Evolutionary conservation across 2,797 vertebrate genomes (phyloP), one percentile per base, ranked within the genome.

Genomic region (Lepilemur septentrionalis): DNA sequence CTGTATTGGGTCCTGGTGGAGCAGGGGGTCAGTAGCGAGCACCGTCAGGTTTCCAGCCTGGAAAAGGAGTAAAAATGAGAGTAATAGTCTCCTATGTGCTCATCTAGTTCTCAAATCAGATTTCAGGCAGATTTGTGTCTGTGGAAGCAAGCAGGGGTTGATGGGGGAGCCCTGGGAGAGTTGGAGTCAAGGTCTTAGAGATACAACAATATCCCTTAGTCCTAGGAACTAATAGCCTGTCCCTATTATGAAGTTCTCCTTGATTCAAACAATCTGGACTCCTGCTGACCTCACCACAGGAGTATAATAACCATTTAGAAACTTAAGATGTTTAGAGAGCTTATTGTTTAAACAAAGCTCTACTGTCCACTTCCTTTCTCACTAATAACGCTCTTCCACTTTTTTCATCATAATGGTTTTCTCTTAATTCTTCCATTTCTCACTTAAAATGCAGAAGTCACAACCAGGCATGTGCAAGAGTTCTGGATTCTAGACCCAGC

Each of bases 11-110:
- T 93, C 46, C 76, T 96, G 94, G 22, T 95, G 96, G 65, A 55
- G 93, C 81, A 97, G 95, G 41, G 65, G 59, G 6, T 97, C 92
- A 14, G 95, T 38, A 32, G 97, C 89, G 3, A 98, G 97, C 75
- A 98, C 97, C 0, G 97, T 98, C 95, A 98, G 81, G 52, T 97
- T 97, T 70, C 97, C 97, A 95, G 91, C 97, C 98, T 98, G 78
- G 30, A 92, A 93, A 83, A 79, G 35, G 30, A 94, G 59, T 7
- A 14, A 67, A 94, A 59, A 3, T 38, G 61, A 96, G 15, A 61
- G 5, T 43, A 65, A 17, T 22, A 1, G 7, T 23, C 90, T 48
- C 28, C 61, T 48, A 38, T 46, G 12, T 52, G 12, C 18, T 84
- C 48, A 18, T 43, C 43, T 38, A 4, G 41, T 63, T 67, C 38